These are phyloP conservation scores for Drosophila burlai DNA, from an alignment of 1,140 invertebrate genomes.

Conservation along the genomic window DNA sequence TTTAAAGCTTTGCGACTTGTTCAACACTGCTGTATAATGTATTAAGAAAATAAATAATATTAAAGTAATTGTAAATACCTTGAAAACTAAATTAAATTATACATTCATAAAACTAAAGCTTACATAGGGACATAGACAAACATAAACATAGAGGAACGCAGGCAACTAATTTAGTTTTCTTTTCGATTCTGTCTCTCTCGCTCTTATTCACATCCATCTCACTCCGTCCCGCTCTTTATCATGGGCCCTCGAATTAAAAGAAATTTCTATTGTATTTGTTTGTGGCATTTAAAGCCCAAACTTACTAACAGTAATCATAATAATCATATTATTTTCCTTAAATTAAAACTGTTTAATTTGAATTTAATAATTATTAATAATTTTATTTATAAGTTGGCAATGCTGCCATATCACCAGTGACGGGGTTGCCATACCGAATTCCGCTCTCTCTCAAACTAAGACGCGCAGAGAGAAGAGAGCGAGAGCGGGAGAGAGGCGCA, in stretches of 20 bases:
- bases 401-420: no score
- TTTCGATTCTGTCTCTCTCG: not conserved
- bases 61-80: not conserved
- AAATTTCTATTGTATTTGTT: no score
- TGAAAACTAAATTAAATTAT: not conserved
- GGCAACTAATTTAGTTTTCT: not conserved
- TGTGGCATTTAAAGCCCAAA: not conserved
- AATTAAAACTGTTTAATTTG: no score
- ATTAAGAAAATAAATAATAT: not conserved
- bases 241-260: not conserved
- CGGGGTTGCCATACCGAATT: no score
- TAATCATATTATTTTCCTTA: not conserved
- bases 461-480: not conserved
- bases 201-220: not conserved
- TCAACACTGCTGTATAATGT: not conserved
- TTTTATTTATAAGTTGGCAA: not conserved
- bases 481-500: not conserved
- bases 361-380: not conserved
- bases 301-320: no score
- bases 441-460: not conserved
- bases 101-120: not conserved
- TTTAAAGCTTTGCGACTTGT: not conserved
- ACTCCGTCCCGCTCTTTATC: conserved; percentile 6
- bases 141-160: not conserved
- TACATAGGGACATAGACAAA: no score